Base-by-base conservation (phyloP, 2,888 invertebrate genomes). In the Augochlorella aurata region DNA sequence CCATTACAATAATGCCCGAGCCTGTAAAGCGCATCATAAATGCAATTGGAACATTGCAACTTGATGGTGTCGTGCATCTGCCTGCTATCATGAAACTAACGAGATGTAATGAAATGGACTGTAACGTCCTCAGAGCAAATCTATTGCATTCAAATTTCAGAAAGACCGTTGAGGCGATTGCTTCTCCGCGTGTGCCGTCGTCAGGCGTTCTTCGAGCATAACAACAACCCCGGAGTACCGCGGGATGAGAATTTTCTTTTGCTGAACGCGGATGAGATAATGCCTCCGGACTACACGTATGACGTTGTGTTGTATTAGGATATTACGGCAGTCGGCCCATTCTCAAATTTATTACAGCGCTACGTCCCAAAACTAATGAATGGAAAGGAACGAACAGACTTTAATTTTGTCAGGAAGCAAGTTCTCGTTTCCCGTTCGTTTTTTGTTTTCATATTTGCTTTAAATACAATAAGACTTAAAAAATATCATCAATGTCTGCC, bases 401-500 rank as follows among this genome's bases (percentile, higher is more conserved):
- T 74, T 44, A 77, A 83, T 79, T 74, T 49, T 63, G 45, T 9
- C 38, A 70, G 38, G 76, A 85, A 85, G 66, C 66, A 74, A 77
- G 47, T 45, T 73, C 44, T 68, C 65, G 71, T 77, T 79, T 66
- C 61, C 77, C 58, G 44, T 61, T 67, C 38, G 7, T 16, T 38
- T 74, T 77, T 61, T 71, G 21, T 71, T 74, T 38, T 65, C 44
- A 65, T 38, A n/a, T 44, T 65, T 65, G 10, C n/a, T 38, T 38
- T 66, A 49, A 74, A 68, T 83, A 86, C 66, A 75, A 81, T 74
- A 75, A 81, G 84, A 84, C 80, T 82, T 58, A 86, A 84, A 86
- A 82, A 85, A 81, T 83, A 75, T 74, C 87, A 92, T 92, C 91
- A 92, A 92, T 92, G 88, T 92, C 92, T 93, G 92, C 91, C 92